A percentile compares a stretch with the other conserved stretches of the same genome.
These are phyloP conservation scores for Linhomoeus sp. DNA, from an alignment of 2,888 invertebrate species.

Conservation along the genomic window DNA sequence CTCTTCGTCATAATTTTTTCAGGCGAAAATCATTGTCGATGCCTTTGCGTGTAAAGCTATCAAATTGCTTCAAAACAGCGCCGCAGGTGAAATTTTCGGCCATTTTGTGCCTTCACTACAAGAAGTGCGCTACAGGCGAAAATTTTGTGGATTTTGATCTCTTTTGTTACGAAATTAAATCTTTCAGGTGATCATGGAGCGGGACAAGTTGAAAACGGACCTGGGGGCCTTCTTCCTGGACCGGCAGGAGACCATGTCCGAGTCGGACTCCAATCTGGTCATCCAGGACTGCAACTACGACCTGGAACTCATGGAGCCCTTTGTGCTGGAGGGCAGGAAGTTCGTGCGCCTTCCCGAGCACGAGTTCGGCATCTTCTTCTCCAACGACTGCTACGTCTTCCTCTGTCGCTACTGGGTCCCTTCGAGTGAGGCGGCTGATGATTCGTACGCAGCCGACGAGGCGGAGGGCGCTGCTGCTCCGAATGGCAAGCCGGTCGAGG, in stretches of 20 bases:
- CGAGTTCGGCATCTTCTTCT: constrained; percentile 69
- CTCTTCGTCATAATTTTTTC: too few relatives aligned
- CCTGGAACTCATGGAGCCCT: constrained; percentile 87
- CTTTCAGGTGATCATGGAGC: constrained; percentile 38
- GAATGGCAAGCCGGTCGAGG: too few relatives aligned
- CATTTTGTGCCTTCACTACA: too few relatives aligned
- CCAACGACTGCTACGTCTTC: constrained; percentile 90
- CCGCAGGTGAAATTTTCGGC: too few relatives aligned
- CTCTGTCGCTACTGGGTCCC: constrained; percentile 82
- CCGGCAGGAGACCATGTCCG: constrained; percentile 46
- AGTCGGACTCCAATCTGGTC: constrained; percentile 17
- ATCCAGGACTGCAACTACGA: constrained; percentile 82
- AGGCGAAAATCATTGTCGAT: too few relatives aligned
- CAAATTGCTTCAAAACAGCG: too few relatives aligned
- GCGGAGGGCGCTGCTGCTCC: too few relatives aligned
- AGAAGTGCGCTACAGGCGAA: too few relatives aligned
- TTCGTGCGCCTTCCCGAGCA: constrained; percentile 88
- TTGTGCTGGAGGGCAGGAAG: constrained; percentile 85
- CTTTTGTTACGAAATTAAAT: too few relatives aligned
- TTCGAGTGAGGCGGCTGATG: constrained; percentile 37
- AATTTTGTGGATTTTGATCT: too few relatives aligned
- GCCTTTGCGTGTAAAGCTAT: too few relatives aligned
- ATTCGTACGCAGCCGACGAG: constrained; percentile 13
- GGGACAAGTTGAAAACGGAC: constrained; percentile 50
- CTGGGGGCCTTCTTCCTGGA: constrained; percentile 84